Evolutionary conservation across 2,797 vertebrate species (phyloP), one percentile per base, ranked within the genome.

Genomic region (Lutjanus campechanus): DNA sequence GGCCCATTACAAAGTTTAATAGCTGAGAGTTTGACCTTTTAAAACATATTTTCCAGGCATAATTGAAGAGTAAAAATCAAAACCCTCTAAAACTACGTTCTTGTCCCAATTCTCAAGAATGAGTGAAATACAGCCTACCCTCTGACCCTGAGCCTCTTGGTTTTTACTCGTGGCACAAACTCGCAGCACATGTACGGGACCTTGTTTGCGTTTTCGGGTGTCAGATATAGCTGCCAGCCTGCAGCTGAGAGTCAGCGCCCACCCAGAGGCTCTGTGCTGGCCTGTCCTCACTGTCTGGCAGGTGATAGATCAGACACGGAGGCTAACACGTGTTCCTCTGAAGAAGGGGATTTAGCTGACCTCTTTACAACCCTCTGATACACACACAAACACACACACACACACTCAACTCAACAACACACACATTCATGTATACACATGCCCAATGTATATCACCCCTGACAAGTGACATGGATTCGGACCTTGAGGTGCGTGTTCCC

Each of bases 301-400:
- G 93, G 91, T 93, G 93, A 93, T 89, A 90, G 90, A 93, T 92
- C 90, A 89, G 89, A 92, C 91, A 90, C 79, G 69, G 88, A 89
- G 79, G 55, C 78, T 62, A 92, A 92, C 92, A 92, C 85, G 74
- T 92, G 92, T 93, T 93, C 82, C 83, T 89, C 84, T 82, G 69
- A 90, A 88, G 88, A 85, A 77, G 77, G 86, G 91, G 91, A 90
- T 91, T 95, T 88, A 81, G 74, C 83, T 92, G 92, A 92, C 85
- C 88, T 82, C 88, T 85, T 89, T 63, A 77, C 89, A 85, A 79
- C 90, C 81, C 83, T 79, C 75, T 7, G 12, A 59, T 20, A 83
- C 63, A 64, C 75, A 72, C 77, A 85, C 81, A 68, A 72, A 40
- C 81, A 69, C 70, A 65, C 76, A 82, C 19, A 83, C 62, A 63